Percentiles rank a stretch among this genome's conserved stretches.
phyloP scores from a whole-genome alignment of 2,113 vertebrate species.

The Chauna torquata region DNA sequence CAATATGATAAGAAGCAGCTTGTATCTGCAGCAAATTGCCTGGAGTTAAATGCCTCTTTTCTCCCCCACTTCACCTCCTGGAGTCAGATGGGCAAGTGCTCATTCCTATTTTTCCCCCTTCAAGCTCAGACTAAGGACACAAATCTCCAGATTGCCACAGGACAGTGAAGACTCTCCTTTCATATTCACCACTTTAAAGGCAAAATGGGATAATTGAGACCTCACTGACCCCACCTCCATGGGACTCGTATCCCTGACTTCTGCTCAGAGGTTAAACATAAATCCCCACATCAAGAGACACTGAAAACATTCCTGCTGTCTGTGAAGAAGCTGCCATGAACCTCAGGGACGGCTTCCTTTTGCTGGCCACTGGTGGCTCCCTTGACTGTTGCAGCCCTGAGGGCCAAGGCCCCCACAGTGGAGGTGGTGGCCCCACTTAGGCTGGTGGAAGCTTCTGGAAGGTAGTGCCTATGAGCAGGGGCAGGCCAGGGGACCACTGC shows the following conservation, averaged over 20 bases:
- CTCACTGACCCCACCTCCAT: background rate
- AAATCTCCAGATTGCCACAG: background rate
- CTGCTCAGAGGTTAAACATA: background rate
- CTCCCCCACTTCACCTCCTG: background rate
- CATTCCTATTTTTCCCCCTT: background rate
- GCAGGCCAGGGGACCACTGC: rapidly evolving
- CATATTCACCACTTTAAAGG: background rate
- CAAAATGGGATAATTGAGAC: background rate
- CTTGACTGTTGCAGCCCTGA: no score
- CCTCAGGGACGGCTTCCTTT: rapidly evolving
- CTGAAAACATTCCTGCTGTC: background rate
- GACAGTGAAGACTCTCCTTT: background rate
- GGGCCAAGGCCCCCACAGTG: background rate
- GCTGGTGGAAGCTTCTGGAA: background rate
- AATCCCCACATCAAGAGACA: no score
- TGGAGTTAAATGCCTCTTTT: background rate
- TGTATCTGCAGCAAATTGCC: background rate
- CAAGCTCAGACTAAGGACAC: background rate
- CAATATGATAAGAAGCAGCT: background rate
- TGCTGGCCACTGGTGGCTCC: rapidly evolving
- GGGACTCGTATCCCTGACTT: background rate
- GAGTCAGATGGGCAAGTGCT: background rate
- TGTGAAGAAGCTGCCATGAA: rapidly evolving
- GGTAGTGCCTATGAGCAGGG: rapidly evolving
- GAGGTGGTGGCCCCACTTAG: rapidly evolving